phyloP scores from a whole-genome alignment of 2,113 vertebrate species.

The Pollachius pollachius region DNA sequence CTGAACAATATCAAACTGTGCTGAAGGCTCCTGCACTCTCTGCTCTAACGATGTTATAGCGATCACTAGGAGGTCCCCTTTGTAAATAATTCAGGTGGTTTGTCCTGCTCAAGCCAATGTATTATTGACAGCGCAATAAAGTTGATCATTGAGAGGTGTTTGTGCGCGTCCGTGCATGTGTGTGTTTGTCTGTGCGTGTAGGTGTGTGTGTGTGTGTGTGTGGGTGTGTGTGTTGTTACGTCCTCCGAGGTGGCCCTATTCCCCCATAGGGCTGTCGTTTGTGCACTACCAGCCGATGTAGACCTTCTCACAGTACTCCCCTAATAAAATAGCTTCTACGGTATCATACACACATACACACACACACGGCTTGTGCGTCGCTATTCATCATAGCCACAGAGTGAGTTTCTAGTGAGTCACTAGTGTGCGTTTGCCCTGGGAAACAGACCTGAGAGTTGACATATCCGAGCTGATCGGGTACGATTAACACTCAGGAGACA shows the following conservation, averaged over 20 bases:
- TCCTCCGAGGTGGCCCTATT: conserved; percentile 18
- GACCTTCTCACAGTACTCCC: conserved; percentile 18
- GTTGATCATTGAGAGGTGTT: conserved; percentile 49
- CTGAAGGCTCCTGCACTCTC: conserved; percentile 50
- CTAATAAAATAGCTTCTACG: conserved; percentile 31
- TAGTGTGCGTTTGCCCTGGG: conserved; percentile 7
- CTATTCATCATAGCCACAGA: conserved; percentile 11
- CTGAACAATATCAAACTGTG: conserved; percentile 54
- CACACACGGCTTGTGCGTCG: conserved; percentile 12
- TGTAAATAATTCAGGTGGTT: conserved; percentile 71
- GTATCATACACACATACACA: conserved; percentile 11
- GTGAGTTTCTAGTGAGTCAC: conserved; percentile 4
- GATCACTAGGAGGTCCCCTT: conserved; percentile 52
- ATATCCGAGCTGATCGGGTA: not conserved
- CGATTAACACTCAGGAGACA: not conserved
- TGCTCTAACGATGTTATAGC: conserved; percentile 55
- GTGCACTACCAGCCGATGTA: conserved; percentile 39
- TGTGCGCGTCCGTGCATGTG: conserved; percentile 6
- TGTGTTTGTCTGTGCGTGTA: too few relatives aligned
- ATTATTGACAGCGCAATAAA: conserved; percentile 65
- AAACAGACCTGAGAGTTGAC: not conserved
- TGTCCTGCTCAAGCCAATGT: conserved; percentile 58
- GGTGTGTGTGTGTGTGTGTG: too few relatives aligned
- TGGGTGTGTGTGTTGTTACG: conserved; percentile 9
- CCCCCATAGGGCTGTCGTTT: conserved; percentile 40